Base-by-base conservation (phyloP, 2,888 invertebrate species). In the Harpalus rubripes region DNA sequence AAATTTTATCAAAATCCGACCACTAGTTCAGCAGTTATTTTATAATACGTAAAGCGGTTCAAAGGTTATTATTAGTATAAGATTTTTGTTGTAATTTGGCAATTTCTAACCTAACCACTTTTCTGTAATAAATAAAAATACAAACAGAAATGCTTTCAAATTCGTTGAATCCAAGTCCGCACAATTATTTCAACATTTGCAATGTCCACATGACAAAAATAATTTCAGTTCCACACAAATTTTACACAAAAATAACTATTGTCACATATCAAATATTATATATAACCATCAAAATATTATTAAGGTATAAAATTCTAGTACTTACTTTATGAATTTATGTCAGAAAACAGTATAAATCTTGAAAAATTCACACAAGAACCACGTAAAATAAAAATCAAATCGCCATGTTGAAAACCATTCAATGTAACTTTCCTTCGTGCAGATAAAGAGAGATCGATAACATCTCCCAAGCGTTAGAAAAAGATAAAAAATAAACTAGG, bases 321-420 rank as follows among this genome's bases (percentile, higher is more conserved):
- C 84, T 84, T 84, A 84, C 84, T 32, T 18, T 22, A 18, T 63
- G 32, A 78, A 39, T 84, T 84, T 84, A 78, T 63, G 84, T 84
- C 84, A 84, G 65, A 84, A 84, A 84, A 78, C 26, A 26, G n/a
- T 15, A 22, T 63, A 84, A 78, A 39, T 84, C 26, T 18, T 22
- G n/a, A 56, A 26, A 44, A 16, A 18, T 26, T 7, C 41, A 18
- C 72, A 12, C 41, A 12, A 68, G 39, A 72, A 44, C 32, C 44
- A 7, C 18, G 10, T 7, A 74, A 52, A 74, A 16, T 44, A 44
- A 74, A 74, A 74, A 74, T 74, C 41, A 41, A 16, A 12, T 16
- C 72, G 10, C 72, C 72, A 74, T 74, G 10, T 10, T 41, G 4
- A 18, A 44, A 41, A 4, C 12, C 72, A 44, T 74, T 74, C 72